Base-by-base conservation (phyloP, 2,797 vertebrate species). In the Silurus lanzhouensis region DNA sequence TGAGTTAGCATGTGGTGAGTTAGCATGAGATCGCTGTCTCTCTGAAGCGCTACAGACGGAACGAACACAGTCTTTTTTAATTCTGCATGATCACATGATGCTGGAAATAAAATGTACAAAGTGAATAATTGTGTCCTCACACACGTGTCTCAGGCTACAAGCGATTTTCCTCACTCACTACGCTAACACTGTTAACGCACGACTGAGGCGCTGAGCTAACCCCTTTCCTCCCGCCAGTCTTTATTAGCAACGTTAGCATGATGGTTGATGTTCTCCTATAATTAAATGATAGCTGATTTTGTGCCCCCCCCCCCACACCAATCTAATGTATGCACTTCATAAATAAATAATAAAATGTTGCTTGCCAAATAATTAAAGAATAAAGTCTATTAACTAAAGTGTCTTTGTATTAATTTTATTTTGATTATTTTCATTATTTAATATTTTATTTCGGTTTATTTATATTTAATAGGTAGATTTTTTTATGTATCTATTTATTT, bases 331-430 rank as follows among this genome's bases (percentile, higher is more conserved):
- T 84, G 85, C 86, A 87, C 78, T 89, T 88, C 80, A 83, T 88
- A 84, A 87, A 77, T 87, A 88, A 89, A 88, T 90, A 81, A 52
- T 52, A 82, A 91, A 87, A 89, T 89, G 83, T 89, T 91, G 90
- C 90, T 90, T 91, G 90, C 64, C 77, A 89, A 87, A 77, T 83
- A 63, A 83, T 74, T 68, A 27, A 85, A 68, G 67, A 52, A 52
- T 6, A 14, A 25, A 52, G 10, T 52, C 22, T 68, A 85, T 81
- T 82, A 70, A 71, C 0, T 9, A 19, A 15, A 55, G 15, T 71
- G 44, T 48, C 38, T 52, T 22, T 74, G 64, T 61, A 7, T n/a
- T 52, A 31, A 19, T 57, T 67, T 55, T 31, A 6, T 81, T 61
- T 57, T 15, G 8, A 76, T 15, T 4, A 13, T n/a, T 19, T 74